Evolutionary conservation across 1,140 invertebrate species (phyloP), one percentile per base, ranked within the genome.

Genomic region (Rhagoletis zephyria): DNA sequence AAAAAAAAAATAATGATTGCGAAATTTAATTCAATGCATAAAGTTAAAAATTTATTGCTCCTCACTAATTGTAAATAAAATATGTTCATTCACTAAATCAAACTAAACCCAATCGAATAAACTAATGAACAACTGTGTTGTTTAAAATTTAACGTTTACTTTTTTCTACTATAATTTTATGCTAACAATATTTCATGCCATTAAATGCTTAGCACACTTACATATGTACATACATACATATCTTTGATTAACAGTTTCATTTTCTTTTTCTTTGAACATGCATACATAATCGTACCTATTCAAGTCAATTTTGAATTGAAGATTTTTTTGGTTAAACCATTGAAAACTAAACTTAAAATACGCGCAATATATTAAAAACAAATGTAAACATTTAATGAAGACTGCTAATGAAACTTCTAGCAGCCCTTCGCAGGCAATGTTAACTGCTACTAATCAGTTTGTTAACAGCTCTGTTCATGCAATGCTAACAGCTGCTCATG

Each of bases 171-270:
- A 51, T 81, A 59, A 51, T 81, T 81, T 81, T 81, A 81, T 81
- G 74, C 74, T 81, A 81, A 81, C 74, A 56, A 81, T 81, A 81
- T 81, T 81, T 81, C 74, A 81, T 81, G n/a, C 48, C 74, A 81
- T 81, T 30, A 81, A 81, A n/a, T 81, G 19, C 7, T 56, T 48
- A 81, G 42, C 48, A 81, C 48, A 56, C n/a, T 56, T 30, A 30
- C 30, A 30, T 30, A 30, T 30, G 30, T 30, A 30, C 30, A 30
- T 30, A 30, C 30, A 30, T 30, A 30, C 30, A 30, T 30, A 30
- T 30, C 30, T 70, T 70, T 56, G 3, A 10, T 81, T 81, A 16
- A 51, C 70, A 74, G 12, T 74, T 74, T 74, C 40, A 74, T 74
- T 14, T 2, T 30, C 30, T 30, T 74, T 74, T 74, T 48, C 67